phyloP scores from a whole-genome alignment of 2,888 invertebrate species.

The Liposcelis brunnea region DNA sequence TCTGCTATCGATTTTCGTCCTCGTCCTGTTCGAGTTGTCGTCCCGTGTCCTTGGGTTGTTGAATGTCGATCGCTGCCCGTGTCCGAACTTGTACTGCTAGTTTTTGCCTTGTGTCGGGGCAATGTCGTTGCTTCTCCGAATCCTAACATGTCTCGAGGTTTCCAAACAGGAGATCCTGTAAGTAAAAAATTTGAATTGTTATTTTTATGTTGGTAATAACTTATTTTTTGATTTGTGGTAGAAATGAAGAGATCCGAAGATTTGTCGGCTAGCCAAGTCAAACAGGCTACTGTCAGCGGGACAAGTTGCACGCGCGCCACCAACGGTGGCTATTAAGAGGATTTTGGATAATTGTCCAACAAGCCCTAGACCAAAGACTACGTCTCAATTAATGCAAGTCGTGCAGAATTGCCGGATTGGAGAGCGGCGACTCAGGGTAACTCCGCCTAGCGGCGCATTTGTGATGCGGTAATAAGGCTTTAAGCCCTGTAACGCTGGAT shows the following conservation, averaged over 20 bases:
- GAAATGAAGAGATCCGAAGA: slow-evolving; percentile 33
- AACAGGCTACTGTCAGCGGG: too few species aligned
- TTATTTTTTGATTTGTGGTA: slow-evolving; percentile 24
- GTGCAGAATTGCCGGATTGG: too few species aligned
- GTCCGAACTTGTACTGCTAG: slow-evolving; percentile 9
- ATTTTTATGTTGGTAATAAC: slow-evolving; percentile 10
- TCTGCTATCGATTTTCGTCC: slow-evolving; percentile 8
- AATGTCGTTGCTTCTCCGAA: slow-evolving; percentile 43
- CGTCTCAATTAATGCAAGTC: too few species aligned
- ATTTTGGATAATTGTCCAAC: too few species aligned
- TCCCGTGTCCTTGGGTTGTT: slow-evolving; percentile 6
- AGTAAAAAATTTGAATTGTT: slow-evolving; percentile 27
- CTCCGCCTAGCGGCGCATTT: too few species aligned
- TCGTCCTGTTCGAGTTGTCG: neutral
- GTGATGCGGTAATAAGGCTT: too few species aligned
- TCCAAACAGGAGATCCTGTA: slow-evolving; percentile 96
- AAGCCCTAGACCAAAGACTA: too few species aligned
- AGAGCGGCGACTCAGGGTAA: too few species aligned
- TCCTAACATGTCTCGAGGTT: slow-evolving; percentile 68
- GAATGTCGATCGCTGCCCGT: neutral
- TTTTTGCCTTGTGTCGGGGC: slow-evolving; percentile 34
- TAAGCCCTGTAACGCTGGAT: too few species aligned
- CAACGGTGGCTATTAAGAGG: too few species aligned
- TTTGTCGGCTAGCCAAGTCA: slow-evolving; percentile 11
- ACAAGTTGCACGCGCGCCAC: too few species aligned